phyloP scores from a whole-genome alignment of 2,113 vertebrate genomes.

The Prolemur simus region DNA sequence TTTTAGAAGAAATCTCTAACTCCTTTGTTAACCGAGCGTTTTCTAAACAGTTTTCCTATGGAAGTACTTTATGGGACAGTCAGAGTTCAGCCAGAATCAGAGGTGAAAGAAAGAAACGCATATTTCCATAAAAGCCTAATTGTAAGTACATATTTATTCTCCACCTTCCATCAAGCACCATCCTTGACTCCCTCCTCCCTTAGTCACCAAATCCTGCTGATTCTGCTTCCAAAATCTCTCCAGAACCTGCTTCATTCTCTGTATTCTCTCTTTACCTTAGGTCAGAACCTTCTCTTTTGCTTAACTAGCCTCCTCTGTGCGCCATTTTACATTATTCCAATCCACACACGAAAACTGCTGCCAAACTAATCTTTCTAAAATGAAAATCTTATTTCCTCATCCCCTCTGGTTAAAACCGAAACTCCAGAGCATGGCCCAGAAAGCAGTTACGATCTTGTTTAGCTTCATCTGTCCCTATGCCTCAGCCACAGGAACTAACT shows the following conservation, averaged over 20 bases:
- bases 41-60: not conserved
- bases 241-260: not conserved
- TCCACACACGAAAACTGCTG: not conserved
- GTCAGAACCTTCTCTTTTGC: not conserved
- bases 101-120: not conserved
- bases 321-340: not conserved
- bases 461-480: not conserved
- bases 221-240: not conserved
- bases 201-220: not conserved
- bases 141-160: not conserved
- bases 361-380: constrained; percentile 25
- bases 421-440: not conserved
- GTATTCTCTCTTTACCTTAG: not conserved
- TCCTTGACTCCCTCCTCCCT: not conserved
- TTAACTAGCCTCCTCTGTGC: not conserved
- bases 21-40: not conserved
- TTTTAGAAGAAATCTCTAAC: not conserved
- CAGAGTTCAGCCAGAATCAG: not conserved
- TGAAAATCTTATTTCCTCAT: not conserved
- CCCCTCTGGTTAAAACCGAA: not conserved
- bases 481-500: not conserved
- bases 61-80: not conserved
- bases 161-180: not conserved
- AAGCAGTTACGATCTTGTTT: not conserved
- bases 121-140: not conserved